A percentile compares a stretch with the other conserved stretches of the same genome.
Conservation (phyloP, 2,797 vertebrate species). For the Enoplosus armatus region DNA sequence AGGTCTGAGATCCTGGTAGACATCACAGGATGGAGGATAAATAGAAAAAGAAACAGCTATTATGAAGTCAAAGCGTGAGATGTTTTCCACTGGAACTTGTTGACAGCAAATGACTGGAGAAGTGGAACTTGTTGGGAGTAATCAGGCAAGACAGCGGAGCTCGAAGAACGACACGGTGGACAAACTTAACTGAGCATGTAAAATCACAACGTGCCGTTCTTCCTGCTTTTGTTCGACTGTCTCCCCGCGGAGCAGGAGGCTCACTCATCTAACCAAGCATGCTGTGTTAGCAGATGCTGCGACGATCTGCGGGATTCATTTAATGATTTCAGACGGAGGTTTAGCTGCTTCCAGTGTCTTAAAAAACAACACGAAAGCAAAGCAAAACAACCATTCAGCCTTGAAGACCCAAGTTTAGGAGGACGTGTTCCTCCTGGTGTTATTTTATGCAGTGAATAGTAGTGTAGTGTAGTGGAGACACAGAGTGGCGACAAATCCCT, state of each 20-base stretch:
- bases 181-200: slow-evolving; percentile 62
- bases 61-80: slow-evolving; percentile 42
- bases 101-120: slow-evolving; percentile 40
- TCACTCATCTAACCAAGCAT: slow-evolving; percentile 44
- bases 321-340: slow-evolving; percentile 29
- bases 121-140: slow-evolving; percentile 67
- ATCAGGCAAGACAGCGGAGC: slow-evolving; percentile 57
- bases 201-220: slow-evolving; percentile 35
- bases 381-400: background rate
- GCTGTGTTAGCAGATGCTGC: slow-evolving; percentile 53
- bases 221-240: slow-evolving; percentile 36
- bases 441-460: slow-evolving; percentile 25
- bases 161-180: slow-evolving; percentile 49
- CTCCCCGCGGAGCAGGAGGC: slow-evolving; percentile 41
- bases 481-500: slow-evolving; percentile 15
- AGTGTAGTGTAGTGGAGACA: background rate
- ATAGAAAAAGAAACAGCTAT: slow-evolving; percentile 8
- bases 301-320: slow-evolving; percentile 30
- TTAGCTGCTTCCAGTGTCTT: background rate
- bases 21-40: too few species aligned
- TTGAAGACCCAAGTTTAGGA: background rate
- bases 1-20: background rate
- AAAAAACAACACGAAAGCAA: background rate
- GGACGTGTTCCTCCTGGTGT: background rate
- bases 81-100: slow-evolving; percentile 39